A percentile compares a stretch with the other conserved stretches of the same genome.
These are phyloP conservation scores for Henricia sp. DNA, from an alignment of 53 echinoderm and acorn worm genomes.

Conservation along the genomic window DNA sequence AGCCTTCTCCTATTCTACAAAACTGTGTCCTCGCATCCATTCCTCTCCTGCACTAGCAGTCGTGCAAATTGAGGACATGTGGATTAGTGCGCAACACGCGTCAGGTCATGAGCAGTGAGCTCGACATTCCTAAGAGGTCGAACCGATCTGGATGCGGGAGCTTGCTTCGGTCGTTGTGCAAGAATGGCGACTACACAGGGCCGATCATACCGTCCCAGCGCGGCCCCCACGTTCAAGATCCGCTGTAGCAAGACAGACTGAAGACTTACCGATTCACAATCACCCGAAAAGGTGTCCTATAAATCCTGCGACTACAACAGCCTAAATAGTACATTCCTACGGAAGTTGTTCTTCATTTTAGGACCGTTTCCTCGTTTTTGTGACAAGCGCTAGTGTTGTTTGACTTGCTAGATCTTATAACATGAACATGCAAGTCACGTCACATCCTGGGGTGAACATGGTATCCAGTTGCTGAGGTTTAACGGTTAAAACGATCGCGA, in stretches of 20 bases:
- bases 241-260: slow-evolving; percentile 2
- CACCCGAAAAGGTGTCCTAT: not conserved
- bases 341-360: not conserved
- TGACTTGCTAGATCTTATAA: not conserved
- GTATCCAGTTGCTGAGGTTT: not conserved
- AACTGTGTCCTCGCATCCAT: too few relatives aligned
- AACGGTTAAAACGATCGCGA: not conserved
- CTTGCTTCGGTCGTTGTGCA: slow-evolving; percentile 18
- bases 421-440: not conserved
- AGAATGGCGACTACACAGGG: slow-evolving; percentile 38
- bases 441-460: slow-evolving; percentile 13
- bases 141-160: slow-evolving; percentile 1
- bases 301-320: not conserved
- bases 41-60: not conserved
- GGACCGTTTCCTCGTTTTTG: not conserved
- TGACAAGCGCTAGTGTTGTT: not conserved
- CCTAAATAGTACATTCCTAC: not conserved
- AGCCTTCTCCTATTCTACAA: too few relatives aligned
- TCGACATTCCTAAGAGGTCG: slow-evolving; percentile 51
- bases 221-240: not conserved
- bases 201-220: slow-evolving; percentile 14
- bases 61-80: not conserved
- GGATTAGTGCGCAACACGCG: slow-evolving; percentile 23
- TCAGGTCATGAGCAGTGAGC: slow-evolving; percentile 44
- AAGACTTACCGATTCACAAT: not conserved